Evolutionary conservation across 2,113 vertebrate genomes (phyloP).

Genomic region (Platichthys stellatus): DNA sequence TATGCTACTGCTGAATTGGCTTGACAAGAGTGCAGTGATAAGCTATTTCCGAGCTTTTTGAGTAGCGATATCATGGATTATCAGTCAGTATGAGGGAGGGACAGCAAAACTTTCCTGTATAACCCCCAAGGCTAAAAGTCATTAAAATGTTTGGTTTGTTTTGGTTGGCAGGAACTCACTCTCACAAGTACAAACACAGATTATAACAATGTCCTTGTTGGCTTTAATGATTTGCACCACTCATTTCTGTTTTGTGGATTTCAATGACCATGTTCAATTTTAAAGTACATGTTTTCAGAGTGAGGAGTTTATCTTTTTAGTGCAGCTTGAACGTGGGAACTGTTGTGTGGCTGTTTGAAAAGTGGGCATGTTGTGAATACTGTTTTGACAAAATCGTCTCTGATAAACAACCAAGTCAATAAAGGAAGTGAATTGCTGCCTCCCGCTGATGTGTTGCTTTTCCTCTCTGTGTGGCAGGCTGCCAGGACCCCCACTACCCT

Average conservation of each 20-base stretch:
- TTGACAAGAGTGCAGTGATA: constrained; percentile 66
- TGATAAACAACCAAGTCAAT: constrained; percentile 55
- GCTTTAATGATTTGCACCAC: constrained; percentile 50
- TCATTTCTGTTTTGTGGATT: constrained; percentile 42
- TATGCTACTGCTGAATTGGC: constrained; percentile 72
- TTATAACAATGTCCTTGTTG: constrained; percentile 43
- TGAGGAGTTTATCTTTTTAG: constrained; percentile 33
- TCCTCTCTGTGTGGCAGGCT: constrained; percentile 47
- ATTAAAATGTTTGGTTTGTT: constrained; percentile 63
- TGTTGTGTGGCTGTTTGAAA: constrained; percentile 26
- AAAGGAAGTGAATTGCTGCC: constrained; percentile 44
- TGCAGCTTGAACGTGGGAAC: constrained; percentile 21
- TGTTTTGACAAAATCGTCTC: constrained; percentile 32
- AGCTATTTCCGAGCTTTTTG: constrained; percentile 65
- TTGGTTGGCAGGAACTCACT: constrained; percentile 43
- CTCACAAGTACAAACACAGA: constrained; percentile 16
- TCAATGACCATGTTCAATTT: constrained; percentile 41
- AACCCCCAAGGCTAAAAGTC: constrained; percentile 57
- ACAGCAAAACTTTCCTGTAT: constrained; percentile 47
- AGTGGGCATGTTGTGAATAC: constrained; percentile 30
- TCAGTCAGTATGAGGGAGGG: constrained; percentile 46
- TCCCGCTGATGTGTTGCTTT: constrained; percentile 50
- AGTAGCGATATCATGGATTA: constrained; percentile 61
- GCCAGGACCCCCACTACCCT: constrained; percentile 48
- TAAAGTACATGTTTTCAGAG: constrained; percentile 35